phyloP scores from a whole-genome alignment of 2,888 invertebrate species.

The Galerucella pusilla region DNA sequence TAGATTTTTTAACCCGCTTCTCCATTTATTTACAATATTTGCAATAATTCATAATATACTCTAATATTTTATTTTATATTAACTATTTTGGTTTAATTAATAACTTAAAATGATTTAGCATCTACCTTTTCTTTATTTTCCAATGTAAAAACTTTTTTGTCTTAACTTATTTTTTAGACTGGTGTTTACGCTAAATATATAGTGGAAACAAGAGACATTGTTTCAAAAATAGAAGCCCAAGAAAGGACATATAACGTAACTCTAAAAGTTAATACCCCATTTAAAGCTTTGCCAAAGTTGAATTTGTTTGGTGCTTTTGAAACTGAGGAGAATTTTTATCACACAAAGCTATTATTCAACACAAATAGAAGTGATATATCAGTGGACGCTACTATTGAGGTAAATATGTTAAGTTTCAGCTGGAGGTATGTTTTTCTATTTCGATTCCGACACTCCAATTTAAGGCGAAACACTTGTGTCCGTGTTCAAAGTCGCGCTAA shows the following conservation, averaged over 20 bases:
- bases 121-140: neutral
- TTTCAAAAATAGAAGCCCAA: slow-evolving; percentile 39
- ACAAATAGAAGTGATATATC: slow-evolving; percentile 68
- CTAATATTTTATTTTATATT: no score
- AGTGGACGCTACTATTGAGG: slow-evolving; percentile 69
- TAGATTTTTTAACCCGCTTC: no score
- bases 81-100: neutral
- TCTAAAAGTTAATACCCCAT: slow-evolving; percentile 69
- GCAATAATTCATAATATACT: no score
- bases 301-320: slow-evolving; percentile 60
- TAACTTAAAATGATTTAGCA: neutral
- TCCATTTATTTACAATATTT: no score
- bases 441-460: slow-evolving; percentile 50
- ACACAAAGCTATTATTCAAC: slow-evolving; percentile 66
- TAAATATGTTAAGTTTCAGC: slow-evolving; percentile 57
- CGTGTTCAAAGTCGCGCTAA: slow-evolving; percentile 10
- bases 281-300: slow-evolving; percentile 66
- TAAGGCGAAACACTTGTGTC: slow-evolving; percentile 44
- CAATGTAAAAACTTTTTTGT: neutral
- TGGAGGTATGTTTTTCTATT: slow-evolving; percentile 51
- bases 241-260: slow-evolving; percentile 64
- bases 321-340: slow-evolving; percentile 65
- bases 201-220: slow-evolving; percentile 56
- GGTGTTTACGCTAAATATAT: slow-evolving; percentile 69
- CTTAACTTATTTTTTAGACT: slow-evolving; percentile 56